Base-by-base conservation (phyloP, 2,113 vertebrate species). In the Rutilus rutilus region DNA sequence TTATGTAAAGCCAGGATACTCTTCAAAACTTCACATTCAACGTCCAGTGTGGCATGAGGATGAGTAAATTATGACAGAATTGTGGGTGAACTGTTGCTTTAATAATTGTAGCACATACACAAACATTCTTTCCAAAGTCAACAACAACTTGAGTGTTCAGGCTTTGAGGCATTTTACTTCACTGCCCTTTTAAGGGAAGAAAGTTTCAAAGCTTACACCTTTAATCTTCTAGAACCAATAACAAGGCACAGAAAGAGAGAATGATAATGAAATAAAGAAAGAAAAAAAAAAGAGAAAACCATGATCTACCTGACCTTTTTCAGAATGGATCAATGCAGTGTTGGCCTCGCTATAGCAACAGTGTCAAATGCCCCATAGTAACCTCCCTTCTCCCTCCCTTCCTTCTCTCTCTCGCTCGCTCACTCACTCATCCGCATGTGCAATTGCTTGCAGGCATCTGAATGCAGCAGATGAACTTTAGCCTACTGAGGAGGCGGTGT, bases 391-490 rank as follows among this genome's bases (percentile, higher is more conserved):
- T 84, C 25, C 71, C 88, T 87, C 87, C 90, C 87, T 90, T 83
- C 87, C 87, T 64, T 2, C 64, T 69, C 74, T 25, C 64, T 90
- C 52, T n/a, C 17, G 2, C 76, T n/a, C 42, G 5, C 76, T 82
- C 54, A 21, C 78, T 47, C 83, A 1, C 71, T 50, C 78, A 39
- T 23, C 91, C 89, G 87, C 90, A 92, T 85, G 78, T 91, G 84
- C 93, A 92, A 93, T 94, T 94, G 93, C 92, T 91, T 91, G 89
- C 88, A 87, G 92, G 92, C 91, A 92, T 93, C 82, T 93, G 93
- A 91, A 92, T 91, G 92, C 92, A 92, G 92, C 91, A 89, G 89
- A 92, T 93, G 94, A 96, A 95, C 96, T 96, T 93, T 96, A 94
- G 92, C 92, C 95, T 94, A 96, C 88, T 94, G 88, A 89, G 86